Evolutionary conservation across 2,888 invertebrate genomes (phyloP).

Genomic region (Andrena haemorrhoa): DNA sequence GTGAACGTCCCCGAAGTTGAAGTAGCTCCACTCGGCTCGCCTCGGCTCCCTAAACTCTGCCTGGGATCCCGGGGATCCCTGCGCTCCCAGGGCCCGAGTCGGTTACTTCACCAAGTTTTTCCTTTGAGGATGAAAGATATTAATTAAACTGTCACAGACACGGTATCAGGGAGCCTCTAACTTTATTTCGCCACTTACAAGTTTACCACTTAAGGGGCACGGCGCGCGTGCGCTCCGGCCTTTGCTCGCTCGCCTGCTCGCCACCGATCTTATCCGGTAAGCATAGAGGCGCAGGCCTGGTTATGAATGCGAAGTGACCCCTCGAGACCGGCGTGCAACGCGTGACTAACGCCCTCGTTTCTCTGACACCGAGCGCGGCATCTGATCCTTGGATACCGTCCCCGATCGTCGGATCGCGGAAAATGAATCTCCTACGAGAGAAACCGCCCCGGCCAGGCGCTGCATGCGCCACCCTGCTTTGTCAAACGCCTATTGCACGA

Average conservation of each 20-base stretch:
- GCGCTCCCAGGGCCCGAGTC: conserved; percentile 52
- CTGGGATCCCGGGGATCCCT: neutral
- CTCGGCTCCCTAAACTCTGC: conserved; percentile 11
- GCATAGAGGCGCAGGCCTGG: conserved; percentile 11
- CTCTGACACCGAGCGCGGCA: neutral
- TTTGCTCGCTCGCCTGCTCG: neutral
- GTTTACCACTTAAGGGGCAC: conserved; percentile 78
- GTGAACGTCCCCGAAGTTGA: conserved; percentile 67
- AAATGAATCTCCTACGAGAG: conserved; percentile 4
- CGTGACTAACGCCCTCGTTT: conserved; percentile 46
- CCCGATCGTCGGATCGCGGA: neutral
- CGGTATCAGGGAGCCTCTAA: conserved; percentile 76
- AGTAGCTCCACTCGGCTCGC: conserved; percentile 60
- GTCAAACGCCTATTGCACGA: neutral
- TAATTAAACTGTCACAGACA: conserved; percentile 84
- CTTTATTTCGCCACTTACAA: conserved; percentile 84
- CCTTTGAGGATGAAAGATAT: conserved; percentile 84
- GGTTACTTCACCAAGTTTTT: conserved; percentile 82
- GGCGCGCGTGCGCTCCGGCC: conserved; percentile 23
- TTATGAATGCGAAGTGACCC: conserved; percentile 49
- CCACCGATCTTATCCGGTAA: conserved; percentile 36
- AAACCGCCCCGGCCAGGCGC: neutral
- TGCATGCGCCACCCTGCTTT: neutral
- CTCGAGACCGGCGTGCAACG: conserved; percentile 22
- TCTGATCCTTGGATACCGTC: conserved; percentile 2